Percentiles rank a stretch among this genome's conserved stretches.
phyloP scores from a whole-genome alignment of 2,113 vertebrate genomes.

The Brachyistius frenatus region DNA sequence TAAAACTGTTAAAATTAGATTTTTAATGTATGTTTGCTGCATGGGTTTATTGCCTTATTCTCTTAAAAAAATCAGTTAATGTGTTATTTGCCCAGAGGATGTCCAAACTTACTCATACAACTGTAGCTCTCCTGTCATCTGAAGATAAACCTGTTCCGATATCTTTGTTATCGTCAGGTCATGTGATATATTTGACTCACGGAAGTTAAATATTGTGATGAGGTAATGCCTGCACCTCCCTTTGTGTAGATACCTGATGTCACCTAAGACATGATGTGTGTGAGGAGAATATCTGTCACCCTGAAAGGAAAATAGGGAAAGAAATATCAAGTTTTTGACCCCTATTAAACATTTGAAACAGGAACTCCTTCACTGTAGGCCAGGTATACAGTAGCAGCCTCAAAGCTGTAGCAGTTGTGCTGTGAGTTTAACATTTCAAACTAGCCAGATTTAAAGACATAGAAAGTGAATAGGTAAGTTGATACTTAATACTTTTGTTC shows the following conservation, averaged over 20 bases:
- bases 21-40: neutral
- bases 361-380: neutral
- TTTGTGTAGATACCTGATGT: constrained; percentile 39
- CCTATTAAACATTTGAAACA: constrained; percentile 17
- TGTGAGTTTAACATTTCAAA: constrained; percentile 5
- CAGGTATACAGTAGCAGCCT: neutral
- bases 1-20: neutral
- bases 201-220: constrained; percentile 27
- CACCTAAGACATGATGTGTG: neutral
- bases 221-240: constrained; percentile 35
- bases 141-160: neutral
- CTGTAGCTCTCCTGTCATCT: neutral
- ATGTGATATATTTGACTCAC: constrained; percentile 26
- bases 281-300: neutral
- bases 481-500: neutral
- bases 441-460: neutral
- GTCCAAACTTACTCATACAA: neutral
- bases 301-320: neutral
- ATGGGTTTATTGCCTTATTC: neutral
- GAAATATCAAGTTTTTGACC: neutral
- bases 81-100: neutral
- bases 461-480: neutral
- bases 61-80: neutral
- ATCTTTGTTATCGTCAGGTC: constrained; percentile 9
- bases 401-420: neutral